These are phyloP conservation scores for Limonius californicus DNA, from an alignment of 1,140 invertebrate genomes.

Conservation along the genomic window DNA sequence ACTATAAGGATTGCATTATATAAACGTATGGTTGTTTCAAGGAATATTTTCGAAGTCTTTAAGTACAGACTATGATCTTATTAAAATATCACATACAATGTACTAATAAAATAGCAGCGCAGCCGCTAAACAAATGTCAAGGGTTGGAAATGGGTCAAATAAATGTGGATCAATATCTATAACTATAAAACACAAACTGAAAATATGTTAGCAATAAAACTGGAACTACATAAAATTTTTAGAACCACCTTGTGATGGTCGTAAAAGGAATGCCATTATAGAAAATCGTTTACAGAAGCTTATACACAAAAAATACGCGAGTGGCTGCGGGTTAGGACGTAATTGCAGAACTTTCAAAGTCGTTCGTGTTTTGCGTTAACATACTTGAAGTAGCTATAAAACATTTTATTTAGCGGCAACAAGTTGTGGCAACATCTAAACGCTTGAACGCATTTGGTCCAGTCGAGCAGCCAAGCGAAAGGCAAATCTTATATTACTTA, in stretches of 20 bases:
- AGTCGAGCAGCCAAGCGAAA: too few relatives aligned
- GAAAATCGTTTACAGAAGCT: slow-evolving; percentile 9
- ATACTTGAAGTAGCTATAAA: background rate
- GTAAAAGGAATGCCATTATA: slow-evolving; percentile 2
- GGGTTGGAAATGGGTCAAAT: background rate
- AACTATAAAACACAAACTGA: background rate
- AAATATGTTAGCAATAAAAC: slow-evolving; percentile 9
- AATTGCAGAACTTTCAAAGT: slow-evolving; percentile 4
- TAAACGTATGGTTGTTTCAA: too few relatives aligned
- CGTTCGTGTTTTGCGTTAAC: background rate
- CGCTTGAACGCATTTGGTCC: background rate
- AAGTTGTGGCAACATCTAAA: background rate
- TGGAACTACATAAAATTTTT: slow-evolving; percentile 9
- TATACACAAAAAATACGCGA: background rate
- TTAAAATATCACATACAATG: too few relatives aligned
- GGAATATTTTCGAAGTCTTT: too few relatives aligned
- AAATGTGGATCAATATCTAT: background rate
- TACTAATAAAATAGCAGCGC: background rate
- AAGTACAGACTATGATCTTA: too few relatives aligned
- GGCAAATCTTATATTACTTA: too few relatives aligned
- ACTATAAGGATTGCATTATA: too few relatives aligned
- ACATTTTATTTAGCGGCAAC: background rate
- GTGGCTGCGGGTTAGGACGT: background rate
- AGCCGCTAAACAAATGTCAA: background rate
- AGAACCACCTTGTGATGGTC: slow-evolving; percentile 7